Conservation (phyloP, 2,888 invertebrate species). For the Mythimna lalbum region DNA sequence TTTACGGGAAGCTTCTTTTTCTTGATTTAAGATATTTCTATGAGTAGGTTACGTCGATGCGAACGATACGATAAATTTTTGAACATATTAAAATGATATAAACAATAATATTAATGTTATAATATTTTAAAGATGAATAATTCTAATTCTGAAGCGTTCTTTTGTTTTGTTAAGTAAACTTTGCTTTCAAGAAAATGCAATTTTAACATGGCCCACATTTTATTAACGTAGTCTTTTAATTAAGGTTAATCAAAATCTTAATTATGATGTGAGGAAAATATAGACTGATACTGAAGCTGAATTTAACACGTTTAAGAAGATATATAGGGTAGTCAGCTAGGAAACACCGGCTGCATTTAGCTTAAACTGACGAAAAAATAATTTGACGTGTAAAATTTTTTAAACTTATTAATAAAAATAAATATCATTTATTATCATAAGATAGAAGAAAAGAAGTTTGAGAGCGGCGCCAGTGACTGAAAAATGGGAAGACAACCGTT, state of each 20-base stretch:
- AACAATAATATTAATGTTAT: neutral
- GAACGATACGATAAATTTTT: too few species aligned
- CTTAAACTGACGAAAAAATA: too few species aligned
- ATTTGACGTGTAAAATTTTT: too few species aligned
- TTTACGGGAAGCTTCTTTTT: neutral
- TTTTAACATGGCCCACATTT: neutral
- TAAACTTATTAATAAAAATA: too few species aligned
- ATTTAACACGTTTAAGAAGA: slow-evolving; percentile 27
- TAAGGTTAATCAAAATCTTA: slow-evolving; percentile 15
- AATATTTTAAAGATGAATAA: neutral
- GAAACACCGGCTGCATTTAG: too few species aligned
- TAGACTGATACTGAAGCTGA: neutral
- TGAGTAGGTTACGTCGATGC: neutral
- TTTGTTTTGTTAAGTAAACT: neutral
- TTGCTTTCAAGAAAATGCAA: neutral
- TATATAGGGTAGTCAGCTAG: too few species aligned
- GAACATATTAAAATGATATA: too few species aligned
- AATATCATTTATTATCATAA: too few species aligned
- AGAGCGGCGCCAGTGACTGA: too few species aligned
- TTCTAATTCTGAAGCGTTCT: neutral
- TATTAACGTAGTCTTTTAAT: neutral
- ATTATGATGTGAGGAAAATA: slow-evolving; percentile 14
- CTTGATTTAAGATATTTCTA: neutral
- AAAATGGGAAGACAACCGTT: too few species aligned
- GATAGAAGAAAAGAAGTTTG: too few species aligned